Evolutionary conservation across 2,888 invertebrate genomes (phyloP).

Genomic region (Mamestra brassicae): DNA sequence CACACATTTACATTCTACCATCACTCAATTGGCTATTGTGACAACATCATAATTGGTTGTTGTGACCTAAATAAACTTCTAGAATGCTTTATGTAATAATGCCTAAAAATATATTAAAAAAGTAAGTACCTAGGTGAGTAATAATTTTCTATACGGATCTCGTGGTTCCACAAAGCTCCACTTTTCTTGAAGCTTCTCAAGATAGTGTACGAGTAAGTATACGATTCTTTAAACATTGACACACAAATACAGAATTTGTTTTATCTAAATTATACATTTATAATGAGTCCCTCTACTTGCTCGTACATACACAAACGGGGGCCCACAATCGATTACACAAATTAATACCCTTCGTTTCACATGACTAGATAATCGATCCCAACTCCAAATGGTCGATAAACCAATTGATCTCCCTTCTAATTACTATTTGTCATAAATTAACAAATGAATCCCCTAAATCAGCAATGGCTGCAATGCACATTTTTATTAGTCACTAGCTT

Average conservation of each 20-base stretch:
- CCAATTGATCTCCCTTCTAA: slow-evolving; percentile 6
- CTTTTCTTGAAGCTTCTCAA: too few relatives aligned
- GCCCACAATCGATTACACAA: neutral
- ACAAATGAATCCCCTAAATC: slow-evolving; percentile 23
- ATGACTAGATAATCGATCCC: slow-evolving; percentile 3
- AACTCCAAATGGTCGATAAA: slow-evolving; percentile 11
- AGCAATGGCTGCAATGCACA: slow-evolving; percentile 5
- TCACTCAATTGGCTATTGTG: neutral
- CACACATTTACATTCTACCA: slow-evolving; percentile 3
- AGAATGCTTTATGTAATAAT: slow-evolving; percentile 10
- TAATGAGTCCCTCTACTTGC: too few relatives aligned
- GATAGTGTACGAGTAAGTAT: too few relatives aligned
- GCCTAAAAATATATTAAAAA: neutral
- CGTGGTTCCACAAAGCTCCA: too few relatives aligned
- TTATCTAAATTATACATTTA: too few relatives aligned
- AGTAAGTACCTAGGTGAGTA: too few relatives aligned
- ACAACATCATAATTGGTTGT: neutral
- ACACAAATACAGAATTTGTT: too few relatives aligned
- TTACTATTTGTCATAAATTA: slow-evolving; percentile 11
- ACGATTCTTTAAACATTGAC: too few relatives aligned
- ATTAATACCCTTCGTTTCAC: slow-evolving; percentile 9
- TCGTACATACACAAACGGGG: neutral
- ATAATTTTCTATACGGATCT: too few relatives aligned
- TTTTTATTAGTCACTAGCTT: slow-evolving; percentile 22
- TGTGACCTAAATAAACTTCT: neutral